Evolutionary conservation across 2,797 vertebrate genomes (phyloP), one percentile per base, ranked within the genome.

Genomic region (Characodon lateralis): DNA sequence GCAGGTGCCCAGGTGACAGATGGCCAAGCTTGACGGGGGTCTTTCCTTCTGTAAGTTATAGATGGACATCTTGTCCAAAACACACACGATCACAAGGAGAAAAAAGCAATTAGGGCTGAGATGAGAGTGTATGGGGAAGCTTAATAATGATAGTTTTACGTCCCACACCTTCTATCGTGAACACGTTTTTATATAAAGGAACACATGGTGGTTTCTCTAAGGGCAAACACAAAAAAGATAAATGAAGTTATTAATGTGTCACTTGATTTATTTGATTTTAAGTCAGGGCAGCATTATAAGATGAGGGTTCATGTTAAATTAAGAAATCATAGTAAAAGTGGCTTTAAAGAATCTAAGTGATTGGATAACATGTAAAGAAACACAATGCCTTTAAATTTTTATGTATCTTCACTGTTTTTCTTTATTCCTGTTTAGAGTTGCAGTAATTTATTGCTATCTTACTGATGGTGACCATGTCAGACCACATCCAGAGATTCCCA

Each of bases 1-100:
- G 84, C 88, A 91, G 92, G 91, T 89, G 91, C 75, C 77, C 71
- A n/a, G 78, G 88, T 90, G 91, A 93, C 94, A 93, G 94, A 95
- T 95, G 93, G 94, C 72, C 5, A 71, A 77, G 88, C 73, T 50
- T 28, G 88, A 81, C 28, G 39, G 89, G 87, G 88, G 86, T 79
- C 74, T 81, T 53, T 88, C 81, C 85, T 87, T 85, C 87, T 75
- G 73, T 73, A 87, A 71, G 86, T 88, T 89, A 89, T 82, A 84
- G 85, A 92, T 85, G 84, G 83, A 89, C 89, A 90, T 81, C 79
- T 86, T 76, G 83, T 91, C 85, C 83, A 50, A 55, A 71, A 74
- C 55, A 70, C 71, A 80, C 77, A 74, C 74, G 78, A 51, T 73
- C 71, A 75, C 87, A 90, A 91, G 88, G 91, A 92, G 87, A 92